phyloP scores from a whole-genome alignment of 2,113 vertebrate genomes.

The Dasyurus viverrinus region DNA sequence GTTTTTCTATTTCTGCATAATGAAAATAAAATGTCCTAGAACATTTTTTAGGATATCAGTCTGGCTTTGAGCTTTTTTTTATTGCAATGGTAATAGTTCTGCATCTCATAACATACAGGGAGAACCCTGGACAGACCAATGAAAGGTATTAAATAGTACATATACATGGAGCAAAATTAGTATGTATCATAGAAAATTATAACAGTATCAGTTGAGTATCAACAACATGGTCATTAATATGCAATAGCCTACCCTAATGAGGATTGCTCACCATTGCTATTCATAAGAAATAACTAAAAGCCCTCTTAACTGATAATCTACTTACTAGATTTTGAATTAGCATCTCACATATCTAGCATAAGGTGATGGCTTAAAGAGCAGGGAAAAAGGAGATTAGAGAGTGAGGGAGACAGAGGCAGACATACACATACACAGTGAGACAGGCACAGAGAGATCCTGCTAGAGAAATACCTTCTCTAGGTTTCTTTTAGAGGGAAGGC shows the following conservation, averaged over 20 bases:
- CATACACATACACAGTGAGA: too few relatives aligned
- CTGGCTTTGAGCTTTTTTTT: background rate
- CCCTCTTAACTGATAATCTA: background rate
- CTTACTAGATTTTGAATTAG: background rate
- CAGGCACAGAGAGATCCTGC: background rate
- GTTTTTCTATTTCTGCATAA: background rate
- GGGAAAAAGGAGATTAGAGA: background rate
- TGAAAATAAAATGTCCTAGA: conserved; percentile 28
- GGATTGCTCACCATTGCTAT: background rate
- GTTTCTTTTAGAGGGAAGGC: background rate
- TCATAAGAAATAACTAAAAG: background rate
- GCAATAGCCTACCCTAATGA: background rate
- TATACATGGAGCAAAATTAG: background rate
- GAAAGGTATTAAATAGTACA: background rate
- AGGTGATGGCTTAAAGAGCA: background rate
- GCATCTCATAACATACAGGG: background rate
- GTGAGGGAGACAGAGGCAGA: too few relatives aligned
- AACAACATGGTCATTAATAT: background rate
- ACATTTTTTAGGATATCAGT: background rate
- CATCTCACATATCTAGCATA: background rate
- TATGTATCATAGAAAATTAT: background rate
- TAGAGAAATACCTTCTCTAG: background rate
- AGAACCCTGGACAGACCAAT: background rate
- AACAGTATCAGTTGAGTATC: background rate
- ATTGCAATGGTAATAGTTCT: background rate